Percentiles rank a stretch among this genome's conserved stretches.
phyloP scores from a whole-genome alignment of 2,113 vertebrate species.

The Okapia johnstoni region DNA sequence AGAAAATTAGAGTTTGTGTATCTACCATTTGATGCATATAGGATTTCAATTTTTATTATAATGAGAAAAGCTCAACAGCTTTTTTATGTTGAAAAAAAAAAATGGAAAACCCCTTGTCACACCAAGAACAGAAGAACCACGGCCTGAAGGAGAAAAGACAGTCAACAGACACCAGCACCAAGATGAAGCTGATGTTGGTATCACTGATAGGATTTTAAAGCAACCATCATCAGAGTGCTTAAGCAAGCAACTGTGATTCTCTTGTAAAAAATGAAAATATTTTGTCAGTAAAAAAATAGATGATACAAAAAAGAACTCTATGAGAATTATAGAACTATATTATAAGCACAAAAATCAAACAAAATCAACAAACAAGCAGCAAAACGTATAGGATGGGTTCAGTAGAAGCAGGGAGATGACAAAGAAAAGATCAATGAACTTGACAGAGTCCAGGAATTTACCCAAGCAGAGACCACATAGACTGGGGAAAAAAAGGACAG shows the following conservation, averaged over 20 bases:
- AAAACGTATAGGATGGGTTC: background rate
- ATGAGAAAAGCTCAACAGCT: constrained; percentile 56
- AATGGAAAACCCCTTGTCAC: background rate
- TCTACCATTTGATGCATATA: constrained; percentile 84
- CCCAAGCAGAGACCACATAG: background rate
- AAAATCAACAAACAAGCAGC: background rate
- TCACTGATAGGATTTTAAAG: background rate
- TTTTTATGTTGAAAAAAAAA: background rate
- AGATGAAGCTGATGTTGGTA: background rate
- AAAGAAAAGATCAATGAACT: background rate
- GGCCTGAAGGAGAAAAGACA: background rate
- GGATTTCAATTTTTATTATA: constrained; percentile 71
- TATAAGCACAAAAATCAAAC: background rate
- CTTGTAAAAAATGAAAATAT: background rate
- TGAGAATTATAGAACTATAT: background rate
- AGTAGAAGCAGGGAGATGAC: background rate
- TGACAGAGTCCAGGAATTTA: background rate
- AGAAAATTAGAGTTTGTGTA: constrained; percentile 89
- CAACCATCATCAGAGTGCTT: background rate
- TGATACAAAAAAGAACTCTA: background rate
- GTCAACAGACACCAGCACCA: background rate
- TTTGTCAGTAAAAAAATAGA: background rate
- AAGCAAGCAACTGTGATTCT: background rate
- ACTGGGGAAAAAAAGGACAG: accelerated
- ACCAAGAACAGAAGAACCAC: background rate